Evolutionary conservation across 2,113 vertebrate genomes (phyloP).

Genomic region (Rhinolophus ferrumequinum): DNA sequence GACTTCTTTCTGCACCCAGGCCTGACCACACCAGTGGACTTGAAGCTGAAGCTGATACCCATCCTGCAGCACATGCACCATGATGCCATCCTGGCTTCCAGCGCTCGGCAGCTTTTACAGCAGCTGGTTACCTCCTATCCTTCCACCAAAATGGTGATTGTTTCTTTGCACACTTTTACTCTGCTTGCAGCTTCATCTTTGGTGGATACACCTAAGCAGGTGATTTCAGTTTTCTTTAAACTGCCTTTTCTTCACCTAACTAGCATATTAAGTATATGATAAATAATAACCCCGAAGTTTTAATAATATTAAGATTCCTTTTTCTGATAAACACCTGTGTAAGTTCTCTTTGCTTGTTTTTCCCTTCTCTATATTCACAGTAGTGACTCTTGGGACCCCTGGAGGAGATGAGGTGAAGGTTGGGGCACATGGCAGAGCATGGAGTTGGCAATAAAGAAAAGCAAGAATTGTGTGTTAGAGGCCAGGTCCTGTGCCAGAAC

Average conservation of each 20-base stretch:
- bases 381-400: neutral
- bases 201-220: constrained; percentile 98
- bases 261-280: neutral
- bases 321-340: neutral
- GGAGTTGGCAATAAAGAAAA: neutral
- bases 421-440: neutral
- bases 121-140: constrained; percentile 96
- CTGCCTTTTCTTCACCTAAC: neutral
- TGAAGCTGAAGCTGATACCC: constrained; percentile 98
- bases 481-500: neutral
- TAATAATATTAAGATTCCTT: neutral
- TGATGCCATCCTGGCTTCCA: constrained; percentile 94
- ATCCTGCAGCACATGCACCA: constrained; percentile 99
- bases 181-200: constrained; percentile 96
- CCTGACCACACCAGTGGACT: constrained; percentile 95
- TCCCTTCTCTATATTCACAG: neutral
- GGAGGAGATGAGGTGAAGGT: neutral
- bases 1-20: constrained; percentile 81
- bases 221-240: constrained; percentile 71
- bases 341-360: neutral
- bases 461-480: neutral
- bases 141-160: constrained; percentile 96
- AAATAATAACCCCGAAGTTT: neutral
- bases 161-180: constrained; percentile 97
- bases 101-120: constrained; percentile 94